Conservation (phyloP, 1,140 invertebrate species). For the Doryteuthis pealeii region DNA sequence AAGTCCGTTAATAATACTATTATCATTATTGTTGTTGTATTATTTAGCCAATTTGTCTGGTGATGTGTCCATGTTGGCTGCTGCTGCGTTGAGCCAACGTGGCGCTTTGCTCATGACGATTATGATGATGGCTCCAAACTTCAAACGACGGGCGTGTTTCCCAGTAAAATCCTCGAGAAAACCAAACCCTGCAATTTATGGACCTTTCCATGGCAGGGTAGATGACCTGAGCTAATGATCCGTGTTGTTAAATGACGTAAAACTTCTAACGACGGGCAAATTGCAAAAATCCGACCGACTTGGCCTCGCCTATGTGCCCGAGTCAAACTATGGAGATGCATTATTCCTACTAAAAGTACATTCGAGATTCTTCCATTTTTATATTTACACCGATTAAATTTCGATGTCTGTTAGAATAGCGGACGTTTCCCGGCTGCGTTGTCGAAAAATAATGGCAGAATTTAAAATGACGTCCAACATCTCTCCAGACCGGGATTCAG, state of each 20-base stretch:
- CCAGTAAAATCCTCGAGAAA: background rate
- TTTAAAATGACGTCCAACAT: background rate
- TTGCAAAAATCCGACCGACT: no score
- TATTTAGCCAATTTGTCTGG: no score
- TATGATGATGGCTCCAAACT: no score
- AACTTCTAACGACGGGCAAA: no score
- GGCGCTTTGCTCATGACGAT: no score
- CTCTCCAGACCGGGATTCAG: background rate
- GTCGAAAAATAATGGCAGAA: background rate
- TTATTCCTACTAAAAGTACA: background rate
- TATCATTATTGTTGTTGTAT: no score
- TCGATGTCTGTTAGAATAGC: background rate
- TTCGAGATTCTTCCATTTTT: background rate
- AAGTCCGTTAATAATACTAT: no score
- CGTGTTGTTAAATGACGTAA: no score
- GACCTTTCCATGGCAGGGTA: background rate
- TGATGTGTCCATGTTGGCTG: no score
- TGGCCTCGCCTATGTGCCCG: no score
- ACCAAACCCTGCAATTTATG: background rate
- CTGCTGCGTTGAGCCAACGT: no score
- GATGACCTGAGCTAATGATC: background rate
- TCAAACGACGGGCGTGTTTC: background rate
- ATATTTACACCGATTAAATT: background rate
- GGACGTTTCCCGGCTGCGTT: background rate
- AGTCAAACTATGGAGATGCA: constrained; percentile 1